Conservation (phyloP, 2,797 vertebrate species). For the Acestrorhynchus altus region DNA sequence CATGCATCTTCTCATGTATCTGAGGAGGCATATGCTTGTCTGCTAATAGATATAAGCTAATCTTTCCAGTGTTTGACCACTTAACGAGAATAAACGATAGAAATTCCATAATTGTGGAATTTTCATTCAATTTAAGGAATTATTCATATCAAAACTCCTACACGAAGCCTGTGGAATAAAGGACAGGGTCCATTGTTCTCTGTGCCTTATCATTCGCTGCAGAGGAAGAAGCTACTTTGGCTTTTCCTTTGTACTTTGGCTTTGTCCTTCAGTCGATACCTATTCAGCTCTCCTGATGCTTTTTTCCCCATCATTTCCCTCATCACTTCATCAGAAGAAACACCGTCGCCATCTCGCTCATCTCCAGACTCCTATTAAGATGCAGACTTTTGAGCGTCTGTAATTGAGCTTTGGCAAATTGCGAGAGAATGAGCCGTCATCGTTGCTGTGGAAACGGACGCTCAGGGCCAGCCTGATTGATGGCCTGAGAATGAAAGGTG, state of each 20-base stretch:
- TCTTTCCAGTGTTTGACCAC: no score
- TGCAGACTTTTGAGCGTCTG: conserved; percentile 36
- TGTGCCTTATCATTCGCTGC: not conserved
- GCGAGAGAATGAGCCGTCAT: not conserved
- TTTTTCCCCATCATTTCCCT: conserved; percentile 59
- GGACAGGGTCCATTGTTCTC: not conserved
- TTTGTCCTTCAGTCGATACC: conserved; percentile 9
- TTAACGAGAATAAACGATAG: no score
- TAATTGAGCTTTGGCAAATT: conserved; percentile 61
- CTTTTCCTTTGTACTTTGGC: not conserved
- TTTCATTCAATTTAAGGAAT: no score
- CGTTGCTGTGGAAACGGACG: conserved; percentile 43
- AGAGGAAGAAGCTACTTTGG: not conserved
- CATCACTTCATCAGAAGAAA: conserved; percentile 62
- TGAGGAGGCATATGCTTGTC: no score
- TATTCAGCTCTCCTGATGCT: conserved; percentile 45
- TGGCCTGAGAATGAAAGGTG: conserved; percentile 60
- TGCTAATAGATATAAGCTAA: no score
- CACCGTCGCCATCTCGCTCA: not conserved
- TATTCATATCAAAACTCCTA: no score
- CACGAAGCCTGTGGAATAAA: not conserved
- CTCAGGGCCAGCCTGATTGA: conserved; percentile 53
- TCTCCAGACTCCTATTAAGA: conserved; percentile 35
- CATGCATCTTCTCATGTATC: no score
- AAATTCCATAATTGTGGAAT: no score